Conservation (phyloP, 1,140 invertebrate genomes). For the Episyrphus balteatus region DNA sequence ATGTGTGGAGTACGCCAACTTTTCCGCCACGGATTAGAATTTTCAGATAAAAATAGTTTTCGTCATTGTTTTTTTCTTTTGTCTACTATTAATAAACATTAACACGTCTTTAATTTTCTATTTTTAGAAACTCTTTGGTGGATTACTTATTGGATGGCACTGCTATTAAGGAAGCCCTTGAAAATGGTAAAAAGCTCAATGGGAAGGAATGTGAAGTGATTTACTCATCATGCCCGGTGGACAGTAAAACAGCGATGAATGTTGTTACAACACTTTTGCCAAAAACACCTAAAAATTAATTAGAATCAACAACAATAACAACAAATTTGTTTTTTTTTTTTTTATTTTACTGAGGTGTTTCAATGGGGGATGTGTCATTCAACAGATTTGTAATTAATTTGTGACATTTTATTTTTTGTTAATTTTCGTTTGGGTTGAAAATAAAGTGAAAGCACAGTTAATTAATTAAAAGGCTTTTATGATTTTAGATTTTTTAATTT, state of each 20-base stretch:
- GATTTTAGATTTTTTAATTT: too few relatives aligned
- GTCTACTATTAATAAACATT: neutral
- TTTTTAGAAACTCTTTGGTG: conserved; percentile 55
- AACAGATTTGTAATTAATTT: neutral
- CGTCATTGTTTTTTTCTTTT: neutral
- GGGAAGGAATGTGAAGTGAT: conserved; percentile 45
- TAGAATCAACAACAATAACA: too few relatives aligned
- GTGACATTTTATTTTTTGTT: neutral
- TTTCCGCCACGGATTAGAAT: too few relatives aligned
- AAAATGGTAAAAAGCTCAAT: conserved; percentile 48
- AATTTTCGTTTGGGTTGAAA: neutral
- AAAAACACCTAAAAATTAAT: conserved; percentile 7
- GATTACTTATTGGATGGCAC: conserved; percentile 63
- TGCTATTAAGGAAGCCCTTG: conserved; percentile 60
- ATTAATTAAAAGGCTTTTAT: too few relatives aligned
- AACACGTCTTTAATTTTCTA: conserved; percentile 11
- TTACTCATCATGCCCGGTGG: conserved; percentile 51
- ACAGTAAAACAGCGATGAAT: conserved; percentile 50
- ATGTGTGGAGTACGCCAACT: too few relatives aligned
- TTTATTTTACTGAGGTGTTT: too few relatives aligned
- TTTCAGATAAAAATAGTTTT: too few relatives aligned
- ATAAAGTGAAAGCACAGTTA: too few relatives aligned
- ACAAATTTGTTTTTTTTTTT: too few relatives aligned
- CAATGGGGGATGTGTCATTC: neutral
- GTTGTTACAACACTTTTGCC: conserved; percentile 49